These are phyloP conservation scores for Scrobipalpa atriplicella DNA, from an alignment of 2,888 invertebrate genomes.

Conservation along the genomic window DNA sequence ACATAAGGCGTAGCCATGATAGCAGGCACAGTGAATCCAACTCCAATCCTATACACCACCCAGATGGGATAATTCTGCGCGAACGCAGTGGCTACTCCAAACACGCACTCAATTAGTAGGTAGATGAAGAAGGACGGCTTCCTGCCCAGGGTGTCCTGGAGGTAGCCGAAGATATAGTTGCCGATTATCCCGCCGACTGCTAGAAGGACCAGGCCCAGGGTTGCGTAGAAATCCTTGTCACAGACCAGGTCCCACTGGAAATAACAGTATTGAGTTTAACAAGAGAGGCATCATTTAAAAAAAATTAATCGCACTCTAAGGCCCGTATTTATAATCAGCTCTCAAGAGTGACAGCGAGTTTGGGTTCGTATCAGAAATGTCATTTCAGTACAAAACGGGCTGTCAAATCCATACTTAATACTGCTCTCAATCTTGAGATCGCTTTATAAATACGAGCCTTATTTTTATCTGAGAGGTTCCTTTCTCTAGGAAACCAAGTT, in stretches of 20 bases:
- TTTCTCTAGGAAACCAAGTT: too few species aligned
- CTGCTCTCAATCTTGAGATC: too few species aligned
- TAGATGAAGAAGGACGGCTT: slow-evolving; percentile 92
- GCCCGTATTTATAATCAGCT: too few species aligned
- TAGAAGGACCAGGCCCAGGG: slow-evolving; percentile 88
- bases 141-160: slow-evolving; percentile 89
- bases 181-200: slow-evolving; percentile 91
- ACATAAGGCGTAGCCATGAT: slow-evolving; percentile 93
- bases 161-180: slow-evolving; percentile 91
- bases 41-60: slow-evolving; percentile 88
- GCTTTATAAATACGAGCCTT: too few species aligned
- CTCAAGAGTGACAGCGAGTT: too few species aligned
- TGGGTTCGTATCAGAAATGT: too few species aligned
- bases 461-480: too few species aligned
- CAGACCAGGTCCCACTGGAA: slow-evolving; percentile 93
- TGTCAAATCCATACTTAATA: too few species aligned
- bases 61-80: slow-evolving; percentile 88
- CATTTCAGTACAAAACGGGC: too few species aligned
- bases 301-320: too few species aligned
- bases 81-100: slow-evolving; percentile 91
- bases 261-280: neutral
- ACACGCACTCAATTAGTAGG: slow-evolving; percentile 88
- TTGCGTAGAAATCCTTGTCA: slow-evolving; percentile 86
- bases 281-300: neutral
- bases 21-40: slow-evolving; percentile 93